Base-by-base conservation (phyloP, 2,888 invertebrate genomes). In the Trimorus sp. region DNA sequence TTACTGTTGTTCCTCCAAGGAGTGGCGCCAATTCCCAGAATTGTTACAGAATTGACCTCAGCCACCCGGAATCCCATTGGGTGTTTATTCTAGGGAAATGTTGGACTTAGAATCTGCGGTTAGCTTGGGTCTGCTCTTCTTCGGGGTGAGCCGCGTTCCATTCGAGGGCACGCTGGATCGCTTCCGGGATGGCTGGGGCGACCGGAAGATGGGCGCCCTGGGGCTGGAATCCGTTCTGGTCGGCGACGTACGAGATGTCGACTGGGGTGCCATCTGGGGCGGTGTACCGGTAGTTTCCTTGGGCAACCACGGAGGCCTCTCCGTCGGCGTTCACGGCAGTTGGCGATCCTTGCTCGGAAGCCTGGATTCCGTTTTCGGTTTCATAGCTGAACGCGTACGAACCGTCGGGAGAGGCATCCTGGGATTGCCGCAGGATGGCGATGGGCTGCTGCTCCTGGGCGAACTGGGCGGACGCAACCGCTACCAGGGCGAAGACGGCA, bases 141-240 rank as follows among this genome's bases (percentile, higher is more conserved):
- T 84, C 84, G 48, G 88, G 89, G 71, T 89, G 89, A n/a, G 87
- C 86, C 0, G 87, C 88, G 74, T 86, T 89, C 84, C 88, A 89
- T 16, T 88, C 90, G 56, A 92, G 88, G 12, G 92, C 91, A 71
- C 87, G 87, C 40, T 89, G 88, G 81, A 92, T 92, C 68, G 88
- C 90, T 37, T 87, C 86, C 15, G 92, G 92, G 65, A 92, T 89
- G 40, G 88, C 85, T 59, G 87, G 90, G 4, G 92, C 86, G 4
- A 90, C 88, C 14, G 92, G 92, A n/a, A 92, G 85, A 81, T 92
- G 92, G 60, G 86, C 90, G 16, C 92, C 95, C 90, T 93, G 91
- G 53, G 95, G 94, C 82, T 94, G 94, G 93, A 94, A 95, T 79
- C 95, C 95, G 85, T 94, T 94, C 89, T 95, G 95, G 85, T 95